Evolutionary conservation across 1,140 invertebrate species (phyloP), one percentile per base, ranked within the genome.

Genomic region (Bombus terrestris): DNA sequence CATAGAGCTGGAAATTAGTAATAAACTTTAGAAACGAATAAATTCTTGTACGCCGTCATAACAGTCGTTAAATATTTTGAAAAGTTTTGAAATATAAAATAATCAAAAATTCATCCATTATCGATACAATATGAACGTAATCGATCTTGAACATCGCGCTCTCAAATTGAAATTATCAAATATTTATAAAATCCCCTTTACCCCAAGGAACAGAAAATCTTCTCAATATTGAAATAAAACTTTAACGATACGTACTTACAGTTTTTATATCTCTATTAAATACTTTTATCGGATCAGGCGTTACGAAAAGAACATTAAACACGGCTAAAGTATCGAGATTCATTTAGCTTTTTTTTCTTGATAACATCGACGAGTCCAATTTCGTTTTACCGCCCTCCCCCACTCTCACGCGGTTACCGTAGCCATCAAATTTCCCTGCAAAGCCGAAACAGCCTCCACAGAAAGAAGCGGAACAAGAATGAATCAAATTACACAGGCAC

Each of bases 401-500:
- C 59, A 9, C 28, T 4, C 3, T 13, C 28, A 1, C 8, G 25
- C 43, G 32, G 32, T 62, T 57, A 72, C 57, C 35, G 35, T 80
- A 73, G 28, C 68, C 77, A 73, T 66, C 77, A 75, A 85, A 85
- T 86, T 83, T 82, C 80, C 59, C 69, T 64, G 62, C 68, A 66
- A 80, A 88, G 66, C 74, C 47, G 53, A 85, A 73, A 59, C 62
- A 41, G 41, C 57, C 66, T 68, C 43, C n/a, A 39, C 53, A 57
- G 47, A 47, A 66, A 73, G 72, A 86, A 69, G 41, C 85, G 78
- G 57, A 80, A 86, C 83, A 83, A 81, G 84, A 87, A 86, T 80
- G 83, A 82, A 90, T 88, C 79, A 82, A 90, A 90, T 90, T 90
- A 90, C 89, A 86, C 72, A 47, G 68, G 28, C 69, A 78, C 86